These are phyloP conservation scores for Cygnus atratus DNA, from an alignment of 2,113 vertebrate species.

Conservation along the genomic window DNA sequence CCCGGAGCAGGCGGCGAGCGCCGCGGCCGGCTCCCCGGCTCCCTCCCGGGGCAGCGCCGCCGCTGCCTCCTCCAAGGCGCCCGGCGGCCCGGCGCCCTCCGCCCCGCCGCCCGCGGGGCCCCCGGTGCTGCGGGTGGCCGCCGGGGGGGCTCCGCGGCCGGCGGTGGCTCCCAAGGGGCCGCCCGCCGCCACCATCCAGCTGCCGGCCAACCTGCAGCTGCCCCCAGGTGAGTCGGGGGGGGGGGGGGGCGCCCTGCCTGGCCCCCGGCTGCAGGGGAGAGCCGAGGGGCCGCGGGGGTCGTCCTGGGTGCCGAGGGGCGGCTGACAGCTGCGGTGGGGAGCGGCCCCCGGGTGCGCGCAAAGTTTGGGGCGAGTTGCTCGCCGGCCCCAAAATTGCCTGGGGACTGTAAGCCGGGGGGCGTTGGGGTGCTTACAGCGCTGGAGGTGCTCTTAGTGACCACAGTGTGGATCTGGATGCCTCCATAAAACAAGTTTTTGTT, in stretches of 20 bases:
- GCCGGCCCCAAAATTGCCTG: too few species aligned
- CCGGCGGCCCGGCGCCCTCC: background rate
- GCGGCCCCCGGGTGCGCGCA: too few species aligned
- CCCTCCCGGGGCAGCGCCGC: too few species aligned
- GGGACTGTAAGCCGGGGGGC: rapidly evolving
- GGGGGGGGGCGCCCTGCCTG: background rate
- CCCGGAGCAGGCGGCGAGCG: background rate
- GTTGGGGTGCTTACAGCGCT: rapidly evolving
- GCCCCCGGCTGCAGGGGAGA: too few species aligned
- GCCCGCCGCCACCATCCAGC: conserved; percentile 71
- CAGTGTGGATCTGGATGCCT: conserved; percentile 9
- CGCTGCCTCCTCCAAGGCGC: background rate
- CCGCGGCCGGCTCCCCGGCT: background rate
- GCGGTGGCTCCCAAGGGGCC: conserved; percentile 66
- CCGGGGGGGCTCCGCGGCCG: background rate
- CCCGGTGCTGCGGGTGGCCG: conserved; percentile 5
- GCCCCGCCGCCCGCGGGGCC: background rate
- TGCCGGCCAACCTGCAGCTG: conserved; percentile 88
- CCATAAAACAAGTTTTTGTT: background rate
- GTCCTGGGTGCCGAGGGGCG: too few species aligned
- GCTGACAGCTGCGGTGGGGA: too few species aligned
- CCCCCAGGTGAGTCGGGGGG: conserved; percentile 82
- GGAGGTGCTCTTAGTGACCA: rapidly evolving
- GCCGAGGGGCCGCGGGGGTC: too few species aligned
- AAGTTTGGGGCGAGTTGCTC: too few species aligned